phyloP scores from a whole-genome alignment of 2,888 invertebrate genomes.

The Limnephilus marmoratus region DNA sequence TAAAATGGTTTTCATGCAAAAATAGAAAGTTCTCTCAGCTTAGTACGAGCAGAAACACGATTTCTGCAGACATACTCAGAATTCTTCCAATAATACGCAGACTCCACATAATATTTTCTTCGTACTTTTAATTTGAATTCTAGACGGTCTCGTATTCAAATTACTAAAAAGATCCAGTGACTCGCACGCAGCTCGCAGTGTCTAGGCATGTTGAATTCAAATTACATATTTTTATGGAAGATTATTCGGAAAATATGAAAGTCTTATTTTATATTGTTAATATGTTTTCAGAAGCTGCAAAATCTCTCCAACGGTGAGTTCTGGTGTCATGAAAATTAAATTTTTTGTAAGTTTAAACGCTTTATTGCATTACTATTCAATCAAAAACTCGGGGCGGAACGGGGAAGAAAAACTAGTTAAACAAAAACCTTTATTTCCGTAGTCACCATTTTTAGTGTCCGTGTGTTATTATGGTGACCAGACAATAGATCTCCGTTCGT shows the following conservation, averaged over 20 bases:
- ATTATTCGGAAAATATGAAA: not conserved
- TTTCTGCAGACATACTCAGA: not conserved
- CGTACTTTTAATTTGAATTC: not conserved
- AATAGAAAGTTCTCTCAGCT: not conserved
- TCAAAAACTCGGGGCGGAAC: too few species aligned
- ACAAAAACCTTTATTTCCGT: not conserved
- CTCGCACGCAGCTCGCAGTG: not conserved
- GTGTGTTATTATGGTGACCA: too few species aligned
- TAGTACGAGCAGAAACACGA: not conserved
- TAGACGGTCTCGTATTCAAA: not conserved
- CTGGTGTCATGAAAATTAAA: not conserved
- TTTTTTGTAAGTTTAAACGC: not conserved
- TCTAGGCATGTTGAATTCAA: not conserved
- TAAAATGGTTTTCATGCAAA: not conserved
- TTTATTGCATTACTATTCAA: not conserved
- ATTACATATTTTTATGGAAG: not conserved
- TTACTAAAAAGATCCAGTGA: not conserved
- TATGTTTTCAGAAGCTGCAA: not conserved
- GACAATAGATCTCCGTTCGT: too few species aligned
- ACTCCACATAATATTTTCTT: not conserved
- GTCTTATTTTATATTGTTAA: not conserved
- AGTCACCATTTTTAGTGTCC: too few species aligned
- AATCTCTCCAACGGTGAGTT: not conserved
- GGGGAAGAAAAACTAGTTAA: too few species aligned
- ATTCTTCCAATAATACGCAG: not conserved